Evolutionary conservation across 2,888 invertebrate genomes (phyloP).

Genomic region (Philaethria dido): DNA sequence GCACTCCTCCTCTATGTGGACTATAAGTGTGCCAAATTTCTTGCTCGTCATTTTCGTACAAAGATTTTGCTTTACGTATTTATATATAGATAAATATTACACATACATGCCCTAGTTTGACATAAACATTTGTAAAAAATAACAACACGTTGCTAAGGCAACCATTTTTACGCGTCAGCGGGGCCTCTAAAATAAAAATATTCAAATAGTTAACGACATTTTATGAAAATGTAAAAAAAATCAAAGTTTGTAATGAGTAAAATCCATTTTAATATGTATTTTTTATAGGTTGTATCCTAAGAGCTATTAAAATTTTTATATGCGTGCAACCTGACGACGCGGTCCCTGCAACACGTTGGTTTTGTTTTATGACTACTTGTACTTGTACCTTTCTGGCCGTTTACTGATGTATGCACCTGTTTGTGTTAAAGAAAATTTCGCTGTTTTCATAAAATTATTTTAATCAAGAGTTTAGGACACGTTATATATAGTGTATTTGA

Average conservation of each 20-base stretch:
- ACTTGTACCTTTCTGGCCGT: constrained; percentile 12
- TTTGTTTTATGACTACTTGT: constrained; percentile 32
- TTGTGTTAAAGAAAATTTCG: not conserved
- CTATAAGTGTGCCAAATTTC: too few species aligned
- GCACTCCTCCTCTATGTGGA: too few species aligned
- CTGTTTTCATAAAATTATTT: not conserved
- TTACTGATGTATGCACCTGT: constrained; percentile 11
- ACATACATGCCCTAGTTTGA: too few species aligned
- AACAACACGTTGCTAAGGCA: too few species aligned
- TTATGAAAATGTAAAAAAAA: not conserved
- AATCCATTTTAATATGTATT: constrained; percentile 72
- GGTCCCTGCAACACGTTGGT: constrained; percentile 32
- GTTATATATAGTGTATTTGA: too few species aligned
- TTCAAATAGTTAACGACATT: not conserved
- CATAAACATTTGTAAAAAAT: too few species aligned
- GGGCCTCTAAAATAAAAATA: not conserved
- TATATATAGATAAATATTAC: too few species aligned
- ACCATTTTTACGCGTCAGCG: too few species aligned
- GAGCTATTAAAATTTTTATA: constrained; percentile 72
- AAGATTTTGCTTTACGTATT: too few species aligned
- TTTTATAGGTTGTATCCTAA: constrained; percentile 60
- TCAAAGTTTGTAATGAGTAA: constrained; percentile 45
- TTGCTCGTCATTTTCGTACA: too few species aligned
- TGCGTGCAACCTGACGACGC: constrained; percentile 60
- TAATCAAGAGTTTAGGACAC: not conserved